A percentile compares a stretch with the other conserved stretches of the same genome.
These are phyloP conservation scores for Pangasius krempfi DNA, from an alignment of 2,797 vertebrate species.

Conservation along the genomic window DNA sequence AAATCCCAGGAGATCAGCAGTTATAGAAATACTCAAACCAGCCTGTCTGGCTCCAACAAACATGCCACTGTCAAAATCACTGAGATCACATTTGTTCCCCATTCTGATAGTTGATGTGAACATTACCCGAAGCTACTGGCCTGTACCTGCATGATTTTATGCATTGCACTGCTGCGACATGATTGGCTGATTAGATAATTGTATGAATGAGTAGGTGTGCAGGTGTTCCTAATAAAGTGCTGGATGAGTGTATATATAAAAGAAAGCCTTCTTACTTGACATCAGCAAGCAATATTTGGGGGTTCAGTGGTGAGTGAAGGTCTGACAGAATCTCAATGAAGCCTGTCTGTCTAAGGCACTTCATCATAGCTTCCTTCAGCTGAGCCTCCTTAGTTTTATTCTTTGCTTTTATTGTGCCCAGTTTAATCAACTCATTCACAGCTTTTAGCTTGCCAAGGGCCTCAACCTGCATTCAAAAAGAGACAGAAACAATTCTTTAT, in stretches of 20 bases:
- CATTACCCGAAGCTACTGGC: background rate
- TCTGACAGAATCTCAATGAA: slow-evolving; percentile 92
- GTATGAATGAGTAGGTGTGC: background rate
- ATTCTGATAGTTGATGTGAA: background rate
- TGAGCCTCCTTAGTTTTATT: slow-evolving; percentile 90
- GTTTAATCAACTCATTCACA: slow-evolving; percentile 93
- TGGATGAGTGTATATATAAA: background rate
- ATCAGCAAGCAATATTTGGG: slow-evolving; percentile 88
- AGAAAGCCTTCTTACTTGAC: slow-evolving; percentile 83
- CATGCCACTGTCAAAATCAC: background rate
- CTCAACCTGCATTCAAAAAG: slow-evolving; percentile 82
- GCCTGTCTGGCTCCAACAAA: background rate
- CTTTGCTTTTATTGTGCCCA: slow-evolving; percentile 90
- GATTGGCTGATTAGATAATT: background rate
- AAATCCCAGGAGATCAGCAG: background rate
- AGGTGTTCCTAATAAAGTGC: background rate
- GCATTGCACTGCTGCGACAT: background rate
- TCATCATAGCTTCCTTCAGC: slow-evolving; percentile 92
- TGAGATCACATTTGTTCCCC: background rate
- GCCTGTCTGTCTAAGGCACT: slow-evolving; percentile 90
- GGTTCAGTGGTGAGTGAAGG: slow-evolving; percentile 92
- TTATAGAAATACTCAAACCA: background rate
- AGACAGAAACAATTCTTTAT: background rate
- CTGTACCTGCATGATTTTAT: background rate
- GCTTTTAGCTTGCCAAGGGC: slow-evolving; percentile 95